Evolutionary conservation across 2,113 vertebrate genomes (phyloP).

Genomic region (Herpailurus yagouaroundi): DNA sequence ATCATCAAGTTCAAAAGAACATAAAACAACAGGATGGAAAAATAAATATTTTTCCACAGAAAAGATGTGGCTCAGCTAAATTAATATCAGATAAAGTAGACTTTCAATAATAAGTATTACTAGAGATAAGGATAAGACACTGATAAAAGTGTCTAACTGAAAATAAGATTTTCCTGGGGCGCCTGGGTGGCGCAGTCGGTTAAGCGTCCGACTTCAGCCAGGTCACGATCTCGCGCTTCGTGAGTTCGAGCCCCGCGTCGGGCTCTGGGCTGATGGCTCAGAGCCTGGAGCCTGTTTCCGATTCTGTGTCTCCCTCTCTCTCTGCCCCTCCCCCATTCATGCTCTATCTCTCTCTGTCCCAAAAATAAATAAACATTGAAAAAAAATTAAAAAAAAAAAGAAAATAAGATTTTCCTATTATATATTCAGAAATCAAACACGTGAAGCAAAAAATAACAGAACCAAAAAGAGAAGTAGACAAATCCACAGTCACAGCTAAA

Average conservation of each 20-base stretch:
- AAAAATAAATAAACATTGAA: no score
- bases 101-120: not conserved
- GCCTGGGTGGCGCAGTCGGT: no score
- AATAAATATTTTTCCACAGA: not conserved
- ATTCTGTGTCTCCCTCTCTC: no score
- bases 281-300: no score
- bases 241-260: no score
- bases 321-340: no score
- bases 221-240: no score
- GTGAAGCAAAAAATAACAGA: not conserved
- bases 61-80: not conserved
- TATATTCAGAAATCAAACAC: conserved; percentile 4
- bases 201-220: no score
- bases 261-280: no score
- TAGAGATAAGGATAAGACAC: not conserved
- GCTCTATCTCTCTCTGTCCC: no score
- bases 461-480: not conserved
- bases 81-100: not conserved
- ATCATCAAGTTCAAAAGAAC: not conserved
- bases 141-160: not conserved
- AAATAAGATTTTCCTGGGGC: not conserved
- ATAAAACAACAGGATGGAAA: not conserved
- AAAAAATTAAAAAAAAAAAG: no score
- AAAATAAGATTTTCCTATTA: not conserved
- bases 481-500: not conserved